Conservation (phyloP, 2,888 invertebrate species). For the Apamea monoglypha region DNA sequence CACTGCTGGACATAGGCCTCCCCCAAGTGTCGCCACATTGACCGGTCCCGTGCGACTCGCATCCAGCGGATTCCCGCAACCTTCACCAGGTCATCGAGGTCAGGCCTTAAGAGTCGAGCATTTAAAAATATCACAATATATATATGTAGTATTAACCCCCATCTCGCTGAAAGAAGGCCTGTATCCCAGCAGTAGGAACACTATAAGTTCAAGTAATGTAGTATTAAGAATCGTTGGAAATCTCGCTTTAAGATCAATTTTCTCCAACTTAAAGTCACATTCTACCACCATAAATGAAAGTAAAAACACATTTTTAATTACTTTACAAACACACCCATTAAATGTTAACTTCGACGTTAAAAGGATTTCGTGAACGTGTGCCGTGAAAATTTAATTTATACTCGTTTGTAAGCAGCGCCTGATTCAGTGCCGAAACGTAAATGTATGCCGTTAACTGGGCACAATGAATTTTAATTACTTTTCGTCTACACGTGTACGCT, state of each 20-base stretch:
- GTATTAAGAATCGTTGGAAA: too few species aligned
- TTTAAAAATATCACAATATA: too few species aligned
- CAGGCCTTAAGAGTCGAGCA: too few species aligned
- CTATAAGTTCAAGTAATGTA: too few species aligned
- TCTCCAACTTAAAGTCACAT: neutral
- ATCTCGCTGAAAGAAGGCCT: too few species aligned
- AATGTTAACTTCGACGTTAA: slow-evolving; percentile 2
- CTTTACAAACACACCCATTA: slow-evolving; percentile 14
- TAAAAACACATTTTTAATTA: slow-evolving; percentile 25
- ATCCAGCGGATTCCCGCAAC: too few species aligned
- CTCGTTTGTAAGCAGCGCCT: slow-evolving; percentile 24
- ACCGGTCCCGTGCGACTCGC: too few species aligned
- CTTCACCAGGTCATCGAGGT: too few species aligned
- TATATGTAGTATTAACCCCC: too few species aligned
- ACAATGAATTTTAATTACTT: slow-evolving; percentile 38
- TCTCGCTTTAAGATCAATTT: neutral
- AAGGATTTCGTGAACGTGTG: slow-evolving; percentile 32
- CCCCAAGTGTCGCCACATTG: too few species aligned
- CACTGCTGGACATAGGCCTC: too few species aligned
- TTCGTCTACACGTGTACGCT: slow-evolving; percentile 2
- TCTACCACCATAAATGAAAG: neutral
- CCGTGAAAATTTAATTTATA: slow-evolving; percentile 50
- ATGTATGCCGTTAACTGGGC: slow-evolving; percentile 16
- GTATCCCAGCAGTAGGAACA: too few species aligned
- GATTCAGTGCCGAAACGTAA: neutral